Evolutionary conservation across 2,888 invertebrate species (phyloP), one percentile per base, ranked within the genome.

Genomic region (Glaucopsyche alexis): DNA sequence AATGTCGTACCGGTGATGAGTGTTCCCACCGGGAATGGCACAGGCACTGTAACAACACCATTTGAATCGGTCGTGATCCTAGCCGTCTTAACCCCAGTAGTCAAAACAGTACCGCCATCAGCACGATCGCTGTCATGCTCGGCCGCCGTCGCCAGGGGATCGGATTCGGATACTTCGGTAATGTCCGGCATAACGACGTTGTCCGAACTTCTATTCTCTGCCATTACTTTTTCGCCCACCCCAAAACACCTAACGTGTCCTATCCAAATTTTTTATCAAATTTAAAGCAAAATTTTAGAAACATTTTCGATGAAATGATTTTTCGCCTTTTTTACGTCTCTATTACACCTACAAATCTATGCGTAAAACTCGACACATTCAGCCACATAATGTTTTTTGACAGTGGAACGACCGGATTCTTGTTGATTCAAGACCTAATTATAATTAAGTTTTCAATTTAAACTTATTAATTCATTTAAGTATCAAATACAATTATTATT

Each of bases 1-100:
- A 96, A 97, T 65, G 97, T 95, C 77, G 96, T 95, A 52, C 96
- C 95, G 72, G 96, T 94, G 84, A 97, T 96, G 83, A 97, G 95
- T 38, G 96, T 96, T 72, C 96, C 96, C 77, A 97, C 96, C 45
- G 96, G 96, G 81, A 97, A 86, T 42, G 95, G 95, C 73, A 96
- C 96, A 78, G 91, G 94, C 79, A 92, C 94, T 72, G 90, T 93
- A 77, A 93, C 92, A 78, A 93, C 92, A 64, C 88, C 88, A 79
- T 87, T 87, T n/a, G 88, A 82, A 78, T 90, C 90, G 76, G 80
- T 82, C 14, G 87, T 82, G 40, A 91, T 80, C 52, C 90, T 85
- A 52, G 85, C 77, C 74, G 80, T 80, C 81, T 87, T 90, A 78
- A 87, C 84, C 70, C 83, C 83, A 75, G 80, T 86, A 72, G 88